Base-by-base conservation (phyloP, 2,113 vertebrate genomes). In the Oryzias celebensis region DNA sequence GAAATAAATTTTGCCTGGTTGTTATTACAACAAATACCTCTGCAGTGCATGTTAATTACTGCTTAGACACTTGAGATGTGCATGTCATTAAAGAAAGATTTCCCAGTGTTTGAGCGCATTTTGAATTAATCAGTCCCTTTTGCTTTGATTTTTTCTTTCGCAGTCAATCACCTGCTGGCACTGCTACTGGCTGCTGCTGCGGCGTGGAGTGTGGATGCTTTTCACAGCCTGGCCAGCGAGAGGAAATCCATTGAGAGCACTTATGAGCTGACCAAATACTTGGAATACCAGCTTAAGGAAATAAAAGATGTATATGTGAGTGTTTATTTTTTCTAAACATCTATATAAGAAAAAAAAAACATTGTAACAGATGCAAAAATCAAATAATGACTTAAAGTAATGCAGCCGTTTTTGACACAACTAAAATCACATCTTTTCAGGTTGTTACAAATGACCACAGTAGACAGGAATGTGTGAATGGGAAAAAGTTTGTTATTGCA, bases 281-380 rank as follows among this genome's bases (percentile, higher is more conserved):
- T 98, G 92, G 96, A 98, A 87, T 96, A 96, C 75, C 96, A 98
- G 86, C 94, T 98, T 67, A 96, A 95, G 73, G 94, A 95, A 78
- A 93, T 98, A 85, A 96, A 96, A 76, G 94, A 94, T 76, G 94
- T 96, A 81, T 98, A 98, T 22, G 96, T 98, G 89, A 96, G 95
- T 91, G 28, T 46, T 36, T 47, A 7, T 64, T 23, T 45, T 4
- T 24, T 18, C 2, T 23, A 17, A 5, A 18, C 10, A 12, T 15
- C 16, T 41, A 12, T n/a, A 18, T 1, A 20, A 54, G 18, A 41
- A 50, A 52, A 15, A 14, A 16, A 17, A 47, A 18, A 31, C 7
- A 45, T 26, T 22, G 50, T 7, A 14, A 52, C 6, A 7, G 5
- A 26, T 24, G 6, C 41, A 20, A 41, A 66, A 36, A 12, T 36